Conservation (phyloP, 2,113 vertebrate species). For the Scartelaos histophorus region DNA sequence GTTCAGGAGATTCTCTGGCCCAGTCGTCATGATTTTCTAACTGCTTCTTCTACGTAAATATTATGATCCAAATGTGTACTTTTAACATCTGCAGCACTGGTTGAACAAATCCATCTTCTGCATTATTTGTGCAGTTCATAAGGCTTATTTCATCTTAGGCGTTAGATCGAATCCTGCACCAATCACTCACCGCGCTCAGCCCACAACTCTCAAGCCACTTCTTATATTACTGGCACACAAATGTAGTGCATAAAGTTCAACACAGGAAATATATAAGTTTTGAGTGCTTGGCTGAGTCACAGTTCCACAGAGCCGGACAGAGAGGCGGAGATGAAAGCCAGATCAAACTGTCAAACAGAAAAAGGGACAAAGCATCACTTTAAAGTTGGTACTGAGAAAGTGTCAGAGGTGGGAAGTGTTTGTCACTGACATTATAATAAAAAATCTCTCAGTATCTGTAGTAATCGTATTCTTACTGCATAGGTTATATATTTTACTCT, state of each 20-base stretch:
- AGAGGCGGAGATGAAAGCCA: constrained; percentile 11
- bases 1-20: neutral
- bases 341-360: constrained; percentile 29
- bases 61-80: neutral
- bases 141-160: neutral
- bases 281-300: constrained; percentile 69
- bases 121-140: neutral
- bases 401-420: neutral
- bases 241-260: constrained; percentile 19
- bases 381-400: neutral
- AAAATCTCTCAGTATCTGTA: too few relatives aligned
- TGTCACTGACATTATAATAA: neutral
- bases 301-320: neutral
- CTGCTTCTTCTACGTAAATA: neutral
- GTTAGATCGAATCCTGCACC: constrained; percentile 15
- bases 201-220: constrained; percentile 57
- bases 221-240: constrained; percentile 46
- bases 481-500: neutral
- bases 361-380: constrained; percentile 4
- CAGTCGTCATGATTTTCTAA: neutral
- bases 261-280: constrained; percentile 27
- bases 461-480: too few relatives aligned
- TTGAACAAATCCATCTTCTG: neutral
- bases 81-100: neutral
- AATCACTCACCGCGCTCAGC: constrained; percentile 38